Evolutionary conservation across 2,113 vertebrate species (phyloP).

Genomic region (Haplochromis burtoni): DNA sequence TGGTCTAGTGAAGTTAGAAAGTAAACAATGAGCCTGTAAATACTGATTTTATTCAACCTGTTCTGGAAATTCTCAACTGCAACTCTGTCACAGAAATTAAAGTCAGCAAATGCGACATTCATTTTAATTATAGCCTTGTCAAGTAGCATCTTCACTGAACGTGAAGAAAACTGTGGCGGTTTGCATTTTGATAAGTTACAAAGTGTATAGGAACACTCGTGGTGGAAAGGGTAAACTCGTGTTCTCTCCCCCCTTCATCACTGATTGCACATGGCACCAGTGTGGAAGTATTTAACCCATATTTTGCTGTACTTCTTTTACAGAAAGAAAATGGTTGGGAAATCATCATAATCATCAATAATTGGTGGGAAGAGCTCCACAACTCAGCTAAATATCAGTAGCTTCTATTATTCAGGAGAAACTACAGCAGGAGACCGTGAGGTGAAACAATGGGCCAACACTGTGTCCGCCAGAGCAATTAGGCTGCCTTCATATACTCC

Average conservation of each 20-base stretch:
- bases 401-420: background rate
- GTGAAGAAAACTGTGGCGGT: background rate
- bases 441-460: background rate
- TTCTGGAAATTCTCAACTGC: background rate
- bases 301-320: background rate
- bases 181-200: background rate
- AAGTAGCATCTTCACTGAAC: background rate
- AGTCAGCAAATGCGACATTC: background rate
- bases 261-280: background rate
- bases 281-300: background rate
- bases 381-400: background rate
- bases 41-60: background rate
- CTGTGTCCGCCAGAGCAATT: background rate
- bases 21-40: background rate
- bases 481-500: background rate
- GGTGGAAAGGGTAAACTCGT: background rate
- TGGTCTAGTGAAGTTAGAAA: background rate
- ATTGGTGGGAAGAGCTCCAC: background rate
- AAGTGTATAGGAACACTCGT: accelerated
- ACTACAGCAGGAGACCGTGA: background rate
- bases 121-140: background rate
- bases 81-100: background rate
- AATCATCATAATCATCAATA: background rate
- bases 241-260: background rate
- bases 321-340: background rate